Evolutionary conservation across 2,113 vertebrate genomes (phyloP).

Genomic region (Chaenocephalus aceratus): DNA sequence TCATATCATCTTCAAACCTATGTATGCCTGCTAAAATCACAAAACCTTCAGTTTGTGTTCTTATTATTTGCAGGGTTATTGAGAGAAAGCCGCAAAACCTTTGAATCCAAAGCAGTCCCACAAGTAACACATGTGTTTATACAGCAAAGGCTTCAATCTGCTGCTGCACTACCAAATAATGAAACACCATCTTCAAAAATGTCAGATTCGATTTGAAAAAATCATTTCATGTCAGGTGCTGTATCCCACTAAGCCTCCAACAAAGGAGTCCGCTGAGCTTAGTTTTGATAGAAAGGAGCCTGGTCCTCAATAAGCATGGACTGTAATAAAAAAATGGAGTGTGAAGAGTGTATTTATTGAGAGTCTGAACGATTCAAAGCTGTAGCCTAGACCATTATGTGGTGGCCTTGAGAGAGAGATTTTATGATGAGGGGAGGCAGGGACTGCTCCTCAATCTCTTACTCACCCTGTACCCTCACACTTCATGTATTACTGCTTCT

Average conservation of each 20-base stretch:
- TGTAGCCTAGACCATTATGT: constrained; percentile 46
- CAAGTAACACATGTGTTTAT: background rate
- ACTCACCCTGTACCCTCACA: constrained; percentile 19
- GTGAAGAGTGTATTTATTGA: constrained; percentile 46
- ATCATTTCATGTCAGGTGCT: background rate
- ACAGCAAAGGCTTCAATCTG: background rate
- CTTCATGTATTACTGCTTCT: background rate
- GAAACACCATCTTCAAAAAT: constrained; percentile 15
- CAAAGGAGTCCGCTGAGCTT: constrained; percentile 15
- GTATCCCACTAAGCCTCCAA: background rate
- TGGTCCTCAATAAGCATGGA: constrained; percentile 19
- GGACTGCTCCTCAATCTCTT: constrained; percentile 38
- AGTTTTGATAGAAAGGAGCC: constrained; percentile 17
- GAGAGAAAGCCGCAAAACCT: background rate
- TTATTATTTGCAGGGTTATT: background rate
- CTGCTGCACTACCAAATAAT: background rate
- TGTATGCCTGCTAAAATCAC: background rate
- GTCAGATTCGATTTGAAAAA: constrained; percentile 7
- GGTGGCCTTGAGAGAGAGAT: constrained; percentile 57
- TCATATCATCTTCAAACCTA: background rate
- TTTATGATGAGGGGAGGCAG: constrained; percentile 60
- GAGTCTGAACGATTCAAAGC: constrained; percentile 43
- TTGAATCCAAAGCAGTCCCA: background rate
- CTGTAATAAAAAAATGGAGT: constrained; percentile 51
- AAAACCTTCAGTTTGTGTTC: background rate